phyloP scores from a whole-genome alignment of 92 coral and sea anemone genomes.

The Meandrina meandrites region DNA sequence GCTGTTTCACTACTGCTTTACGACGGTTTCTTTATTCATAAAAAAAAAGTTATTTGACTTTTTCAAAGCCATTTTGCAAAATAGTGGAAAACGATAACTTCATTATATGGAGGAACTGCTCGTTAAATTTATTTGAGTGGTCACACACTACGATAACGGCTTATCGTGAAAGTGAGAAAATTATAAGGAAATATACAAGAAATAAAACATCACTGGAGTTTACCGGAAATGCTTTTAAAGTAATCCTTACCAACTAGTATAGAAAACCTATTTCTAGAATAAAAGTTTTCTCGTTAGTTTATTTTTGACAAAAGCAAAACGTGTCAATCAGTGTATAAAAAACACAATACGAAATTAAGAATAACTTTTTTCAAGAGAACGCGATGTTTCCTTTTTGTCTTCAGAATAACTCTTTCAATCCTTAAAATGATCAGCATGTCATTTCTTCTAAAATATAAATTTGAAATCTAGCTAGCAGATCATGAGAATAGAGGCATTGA shows the following conservation, averaged over 20 bases:
- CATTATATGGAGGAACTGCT: too few relatives aligned
- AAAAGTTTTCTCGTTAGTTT: background rate
- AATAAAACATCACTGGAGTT: background rate
- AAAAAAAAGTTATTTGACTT: too few relatives aligned
- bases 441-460: background rate
- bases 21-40: too few relatives aligned
- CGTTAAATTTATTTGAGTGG: too few relatives aligned
- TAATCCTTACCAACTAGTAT: background rate
- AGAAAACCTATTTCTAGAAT: background rate
- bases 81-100: too few relatives aligned
- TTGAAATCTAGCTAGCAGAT: background rate
- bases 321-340: background rate
- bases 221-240: background rate
- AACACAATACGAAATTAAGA: too few relatives aligned
- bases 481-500: background rate
- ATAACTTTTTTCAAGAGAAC: background rate
- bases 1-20: too few relatives aligned
- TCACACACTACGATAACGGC: too few relatives aligned
- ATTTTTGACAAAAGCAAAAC: background rate
- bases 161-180: background rate
- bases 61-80: too few relatives aligned
- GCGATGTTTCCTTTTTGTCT: background rate
- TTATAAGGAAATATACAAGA: background rate
- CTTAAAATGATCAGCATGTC: background rate
- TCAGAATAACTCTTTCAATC: background rate